Evolutionary conservation across 1,140 invertebrate species (phyloP).

Genomic region (Penaeus chinensis): DNA sequence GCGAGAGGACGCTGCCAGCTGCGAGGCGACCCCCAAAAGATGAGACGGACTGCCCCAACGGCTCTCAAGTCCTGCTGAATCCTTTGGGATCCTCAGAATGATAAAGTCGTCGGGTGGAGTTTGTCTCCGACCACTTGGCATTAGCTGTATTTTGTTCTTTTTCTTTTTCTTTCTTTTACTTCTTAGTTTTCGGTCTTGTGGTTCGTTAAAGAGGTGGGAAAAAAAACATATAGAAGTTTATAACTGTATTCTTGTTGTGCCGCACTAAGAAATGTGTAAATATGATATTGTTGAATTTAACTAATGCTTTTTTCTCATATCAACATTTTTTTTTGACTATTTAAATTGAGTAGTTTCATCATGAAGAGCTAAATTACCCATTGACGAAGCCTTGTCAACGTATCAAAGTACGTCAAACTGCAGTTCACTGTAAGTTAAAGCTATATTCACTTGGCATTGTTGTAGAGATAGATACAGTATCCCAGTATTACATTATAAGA

Average conservation of each 20-base stretch:
- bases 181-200: neutral
- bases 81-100: too few species aligned
- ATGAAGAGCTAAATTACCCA: neutral
- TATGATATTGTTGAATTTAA: slow-evolving; percentile 22
- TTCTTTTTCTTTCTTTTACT: too few species aligned
- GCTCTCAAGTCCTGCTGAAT: too few species aligned
- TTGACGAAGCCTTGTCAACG: neutral
- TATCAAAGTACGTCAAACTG: too few species aligned
- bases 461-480: slow-evolving; percentile 7
- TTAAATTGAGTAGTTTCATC: neutral
- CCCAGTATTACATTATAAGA: slow-evolving; percentile 20
- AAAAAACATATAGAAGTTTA: neutral
- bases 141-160: too few species aligned
- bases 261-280: slow-evolving; percentile 9
- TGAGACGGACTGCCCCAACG: too few species aligned
- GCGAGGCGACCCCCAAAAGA: too few species aligned
- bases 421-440: slow-evolving; percentile 2
- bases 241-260: neutral
- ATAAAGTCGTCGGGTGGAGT: too few species aligned
- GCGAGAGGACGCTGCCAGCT: too few species aligned
- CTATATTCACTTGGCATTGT: slow-evolving; percentile 24
- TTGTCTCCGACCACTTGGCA: too few species aligned
- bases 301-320: slow-evolving; percentile 10
- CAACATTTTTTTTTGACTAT: neutral
- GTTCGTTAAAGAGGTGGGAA: neutral